Evolutionary conservation across 2,888 invertebrate species (phyloP), one percentile per base, ranked within the genome.

Genomic region (Phanerotoma sp.): DNA sequence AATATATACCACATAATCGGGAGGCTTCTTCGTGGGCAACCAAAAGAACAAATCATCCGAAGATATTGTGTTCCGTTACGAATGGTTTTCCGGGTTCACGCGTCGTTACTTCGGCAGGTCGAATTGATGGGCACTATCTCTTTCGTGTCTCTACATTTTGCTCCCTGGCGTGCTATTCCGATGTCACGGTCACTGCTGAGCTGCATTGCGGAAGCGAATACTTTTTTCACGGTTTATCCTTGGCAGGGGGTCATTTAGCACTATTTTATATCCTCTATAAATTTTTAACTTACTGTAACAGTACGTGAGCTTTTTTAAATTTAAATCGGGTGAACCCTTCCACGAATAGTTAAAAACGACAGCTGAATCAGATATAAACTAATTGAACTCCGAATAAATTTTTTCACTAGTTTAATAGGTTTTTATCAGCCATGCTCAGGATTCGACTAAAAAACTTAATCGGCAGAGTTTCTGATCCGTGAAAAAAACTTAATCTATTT

Each of bases 81-180:
- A 55, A 55, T 66, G 59, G 52, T 62, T 70, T 71, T 72, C 70
- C 69, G 66, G 65, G 65, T 65, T 67, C 64, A 61, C 63, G 62
- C 62, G 64, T 66, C 59, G 62, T 61, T 65, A 65, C 63, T 64
- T 62, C 63, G 62, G 55, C 44, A 62, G 51, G 53, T 59, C 57
- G 59, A 51, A 60, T 60, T 57, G 57, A 57, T 53, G 58, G 54
- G 57, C 57, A 54, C 54, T 47, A 42, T 45, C 48, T 46, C 28
- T 32, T 37, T 16, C 18, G 15, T 35, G 15, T 15, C 32, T 15
- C 13, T 21, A 15, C 15, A 37, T 25, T 18, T 32, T 28, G 25
- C 20, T 46, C 62, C 54, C 50, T 42, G 56, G 55, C 53, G 49
- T 49, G 51, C 37, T 30, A 54, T 51, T 51, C 55, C 54, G 60